Base-by-base conservation (phyloP, 2,797 vertebrate species). In the Holocentrus rufus region DNA sequence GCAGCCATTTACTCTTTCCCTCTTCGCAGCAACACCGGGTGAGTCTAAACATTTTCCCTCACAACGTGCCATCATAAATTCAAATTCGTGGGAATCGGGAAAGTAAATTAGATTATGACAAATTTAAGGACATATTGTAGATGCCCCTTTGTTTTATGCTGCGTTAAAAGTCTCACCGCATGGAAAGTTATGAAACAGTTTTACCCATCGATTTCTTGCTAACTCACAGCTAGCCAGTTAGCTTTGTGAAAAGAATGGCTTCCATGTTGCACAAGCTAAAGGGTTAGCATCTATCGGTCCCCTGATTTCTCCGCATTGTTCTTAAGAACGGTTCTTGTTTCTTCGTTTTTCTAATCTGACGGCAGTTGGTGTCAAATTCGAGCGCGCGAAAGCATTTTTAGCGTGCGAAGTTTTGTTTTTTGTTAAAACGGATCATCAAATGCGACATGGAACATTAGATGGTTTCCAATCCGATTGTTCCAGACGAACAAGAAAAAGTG, bases 1-100 rank as follows among this genome's bases (percentile, higher is more conserved):
- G 93, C 91, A 89, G 92, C 93, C 94, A 94, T 95, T 95, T 94
- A 90, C 90, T 94, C 92, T 92, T 91, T 93, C 82, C 90, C 88
- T 88, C 85, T 69, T 76, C 59, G 85, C 74, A 77, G 83, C 82
- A 84, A 61, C 84, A 90, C 88, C 88, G 93, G 85, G 92, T 94
- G 84, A 92, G 92, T 92, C 55, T 70, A 5, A 50, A 20, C 30
- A 47, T 31, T 54, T 68, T 47, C 18, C n/a, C 30, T 42, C 22
- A 17, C 4, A n/a, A 4, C 3, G 52, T 73, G 22, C 72, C 69
- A 46, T 42, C 50, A 13, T 17, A 1, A 8, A 27, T 42, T 64
- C 1, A 75, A 81, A 27, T 83, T 78, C 27, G 5, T 34, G 8
- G 25, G 52, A 7, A 0, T 50, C 7, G 0, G 13, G 30, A n/a